Percentiles rank a stretch among this genome's conserved stretches.
phyloP scores from a whole-genome alignment of 2,888 invertebrate genomes.

The Stomorhina lunata region DNA sequence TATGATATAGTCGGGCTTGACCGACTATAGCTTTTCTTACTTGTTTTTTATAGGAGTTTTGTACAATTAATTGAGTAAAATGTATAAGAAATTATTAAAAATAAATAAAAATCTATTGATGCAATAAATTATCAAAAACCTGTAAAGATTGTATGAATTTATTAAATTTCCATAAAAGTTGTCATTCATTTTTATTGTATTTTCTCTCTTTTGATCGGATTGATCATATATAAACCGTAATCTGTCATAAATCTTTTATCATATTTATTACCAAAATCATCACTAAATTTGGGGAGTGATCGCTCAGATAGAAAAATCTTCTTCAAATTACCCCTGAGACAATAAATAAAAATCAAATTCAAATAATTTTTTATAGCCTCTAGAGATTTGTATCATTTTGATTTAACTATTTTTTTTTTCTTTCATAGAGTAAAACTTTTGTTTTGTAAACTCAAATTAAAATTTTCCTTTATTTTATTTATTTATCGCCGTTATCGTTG shows the following conservation, averaged over 20 bases:
- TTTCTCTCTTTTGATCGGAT: not conserved
- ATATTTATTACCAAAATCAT: constrained; percentile 22
- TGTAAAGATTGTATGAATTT: not conserved
- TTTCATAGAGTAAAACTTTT: not conserved
- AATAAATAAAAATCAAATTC: not conserved
- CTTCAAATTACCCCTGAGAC: not conserved
- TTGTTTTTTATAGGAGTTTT: too few relatives aligned
- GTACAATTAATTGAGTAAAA: not conserved
- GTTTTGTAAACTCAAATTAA: constrained; percentile 22
- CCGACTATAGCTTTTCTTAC: too few relatives aligned
- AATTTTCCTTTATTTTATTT: constrained; percentile 6
- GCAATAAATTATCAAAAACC: constrained; percentile 8
- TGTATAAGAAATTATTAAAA: not conserved
- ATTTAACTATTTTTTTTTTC: not conserved
- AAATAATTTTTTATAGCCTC: constrained; percentile 18
- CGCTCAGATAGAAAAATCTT: not conserved
- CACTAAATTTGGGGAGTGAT: not conserved
- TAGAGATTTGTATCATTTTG: constrained; percentile 8
- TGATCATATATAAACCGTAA: constrained; percentile 20
- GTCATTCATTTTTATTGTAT: not conserved
- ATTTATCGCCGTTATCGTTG: constrained; percentile 39
- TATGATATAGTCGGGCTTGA: too few relatives aligned
- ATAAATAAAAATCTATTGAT: constrained; percentile 15
- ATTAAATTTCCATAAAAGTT: not conserved
- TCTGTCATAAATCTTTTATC: constrained; percentile 51